A percentile compares a stretch with the other conserved stretches of the same genome.
Evolutionary conservation across 2,113 vertebrate species (phyloP).

Genomic region (Monopterus albus): DNA sequence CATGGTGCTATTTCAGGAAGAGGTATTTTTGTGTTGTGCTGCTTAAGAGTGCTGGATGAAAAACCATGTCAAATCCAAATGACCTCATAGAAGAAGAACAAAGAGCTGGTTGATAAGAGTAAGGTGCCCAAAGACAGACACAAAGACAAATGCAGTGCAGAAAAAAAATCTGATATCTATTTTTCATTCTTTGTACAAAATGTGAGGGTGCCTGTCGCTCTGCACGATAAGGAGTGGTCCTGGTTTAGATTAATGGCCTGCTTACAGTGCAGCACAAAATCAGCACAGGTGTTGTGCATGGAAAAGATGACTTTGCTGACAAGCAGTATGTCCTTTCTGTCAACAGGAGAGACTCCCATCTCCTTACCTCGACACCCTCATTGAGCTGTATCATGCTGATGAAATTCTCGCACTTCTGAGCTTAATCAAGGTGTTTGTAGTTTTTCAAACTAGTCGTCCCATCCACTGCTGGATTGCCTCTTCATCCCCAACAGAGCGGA

Average conservation of each 20-base stretch:
- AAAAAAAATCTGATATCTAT: slow-evolving; percentile 48
- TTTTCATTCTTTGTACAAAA: slow-evolving; percentile 61
- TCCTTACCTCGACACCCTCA: slow-evolving; percentile 54
- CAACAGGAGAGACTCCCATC: slow-evolving; percentile 57
- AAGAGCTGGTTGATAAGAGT: slow-evolving; percentile 36
- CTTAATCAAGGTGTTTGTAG: slow-evolving; percentile 70
- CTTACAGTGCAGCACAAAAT: slow-evolving; percentile 61
- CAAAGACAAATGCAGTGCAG: slow-evolving; percentile 39
- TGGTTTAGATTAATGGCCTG: slow-evolving; percentile 75
- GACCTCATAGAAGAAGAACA: slow-evolving; percentile 34
- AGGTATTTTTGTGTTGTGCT: slow-evolving; percentile 23
- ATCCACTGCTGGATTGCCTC: slow-evolving; percentile 7
- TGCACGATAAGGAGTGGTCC: slow-evolving; percentile 63
- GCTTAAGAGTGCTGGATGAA: slow-evolving; percentile 23
- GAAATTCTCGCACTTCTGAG: slow-evolving; percentile 70
- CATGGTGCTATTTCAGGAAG: slow-evolving; percentile 42
- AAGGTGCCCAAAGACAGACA: slow-evolving; percentile 11
- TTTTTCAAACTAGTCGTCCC: slow-evolving; percentile 42
- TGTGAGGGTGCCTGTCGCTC: slow-evolving; percentile 60
- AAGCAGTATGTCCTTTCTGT: slow-evolving; percentile 73
- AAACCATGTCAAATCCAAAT: slow-evolving; percentile 50
- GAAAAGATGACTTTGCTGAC: slow-evolving; percentile 83
- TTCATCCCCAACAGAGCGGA: slow-evolving; percentile 29
- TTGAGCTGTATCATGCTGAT: slow-evolving; percentile 60
- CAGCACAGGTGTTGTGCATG: slow-evolving; percentile 62